phyloP scores from a whole-genome alignment of 2,888 invertebrate species.

The Acronicta aceris region DNA sequence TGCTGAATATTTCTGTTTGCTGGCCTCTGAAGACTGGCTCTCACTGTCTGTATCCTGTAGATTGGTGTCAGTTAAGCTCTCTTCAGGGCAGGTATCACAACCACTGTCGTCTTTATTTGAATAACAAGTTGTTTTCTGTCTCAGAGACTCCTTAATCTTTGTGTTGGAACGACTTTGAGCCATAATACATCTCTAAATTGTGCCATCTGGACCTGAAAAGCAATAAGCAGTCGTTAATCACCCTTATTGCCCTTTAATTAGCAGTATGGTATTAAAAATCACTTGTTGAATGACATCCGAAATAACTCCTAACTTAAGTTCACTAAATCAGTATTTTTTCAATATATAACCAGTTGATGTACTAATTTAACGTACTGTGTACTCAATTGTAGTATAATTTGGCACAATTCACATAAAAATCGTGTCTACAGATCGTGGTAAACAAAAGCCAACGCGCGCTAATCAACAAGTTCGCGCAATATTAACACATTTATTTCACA shows the following conservation, averaged over 20 bases:
- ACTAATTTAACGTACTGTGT: constrained; percentile 48
- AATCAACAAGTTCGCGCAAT: constrained; percentile 81
- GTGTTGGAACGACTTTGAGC: constrained; percentile 65
- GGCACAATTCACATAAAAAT: constrained; percentile 70
- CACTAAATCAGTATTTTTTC: constrained; percentile 36
- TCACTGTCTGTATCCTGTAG: constrained; percentile 47
- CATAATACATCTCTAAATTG: constrained; percentile 65
- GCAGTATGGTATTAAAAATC: constrained; percentile 64
- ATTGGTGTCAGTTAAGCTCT: constrained; percentile 47
- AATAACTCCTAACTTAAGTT: constrained; percentile 48
- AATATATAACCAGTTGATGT: constrained; percentile 45
- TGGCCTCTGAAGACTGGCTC: constrained; percentile 38
- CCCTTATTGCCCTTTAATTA: constrained; percentile 57
- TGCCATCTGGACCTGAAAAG: constrained; percentile 79
- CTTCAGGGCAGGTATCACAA: constrained; percentile 60
- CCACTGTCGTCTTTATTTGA: constrained; percentile 57
- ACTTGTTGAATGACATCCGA: constrained; percentile 55
- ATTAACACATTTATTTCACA: constrained; percentile 69
- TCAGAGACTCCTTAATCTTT: constrained; percentile 64
- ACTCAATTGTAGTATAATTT: constrained; percentile 57
- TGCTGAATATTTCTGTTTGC: constrained; percentile 33
- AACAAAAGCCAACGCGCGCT: constrained; percentile 77
- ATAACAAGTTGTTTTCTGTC: constrained; percentile 43
- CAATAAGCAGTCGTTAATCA: constrained; percentile 61
- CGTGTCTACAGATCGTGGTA: constrained; percentile 71